Conservation (phyloP, 2,113 vertebrate genomes). For the Hystrix cristata region DNA sequence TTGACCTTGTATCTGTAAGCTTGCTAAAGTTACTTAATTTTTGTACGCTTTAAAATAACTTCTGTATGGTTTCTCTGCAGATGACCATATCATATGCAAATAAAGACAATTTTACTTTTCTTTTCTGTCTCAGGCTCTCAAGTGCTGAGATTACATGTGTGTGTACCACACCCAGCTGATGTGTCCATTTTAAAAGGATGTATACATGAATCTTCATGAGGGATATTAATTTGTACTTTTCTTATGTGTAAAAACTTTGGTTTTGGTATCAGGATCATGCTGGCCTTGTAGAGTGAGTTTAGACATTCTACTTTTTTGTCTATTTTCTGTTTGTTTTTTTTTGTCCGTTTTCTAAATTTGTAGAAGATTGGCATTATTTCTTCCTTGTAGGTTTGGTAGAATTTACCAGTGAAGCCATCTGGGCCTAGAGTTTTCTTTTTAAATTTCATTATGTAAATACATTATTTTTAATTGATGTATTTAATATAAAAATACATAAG, state of each 20-base stretch:
- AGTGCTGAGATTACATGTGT: not conserved
- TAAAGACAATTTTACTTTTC: not conserved
- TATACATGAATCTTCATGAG: not conserved
- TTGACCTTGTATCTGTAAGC: not conserved
- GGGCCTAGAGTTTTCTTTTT: not conserved
- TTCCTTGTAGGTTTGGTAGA: not conserved
- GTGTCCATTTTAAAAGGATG: not conserved
- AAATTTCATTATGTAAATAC: not conserved
- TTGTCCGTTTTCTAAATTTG: not conserved
- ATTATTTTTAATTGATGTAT: too few species aligned
- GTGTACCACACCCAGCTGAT: not conserved
- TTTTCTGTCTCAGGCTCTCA: not conserved
- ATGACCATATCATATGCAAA: not conserved
- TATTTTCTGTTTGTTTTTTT: not conserved
- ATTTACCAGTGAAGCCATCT: not conserved
- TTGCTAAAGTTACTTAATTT: not conserved
- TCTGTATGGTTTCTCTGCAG: not conserved
- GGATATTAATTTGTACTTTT: slow-evolving; percentile 11
- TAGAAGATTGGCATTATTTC: not conserved
- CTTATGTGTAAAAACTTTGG: not conserved
- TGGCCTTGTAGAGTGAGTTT: not conserved
- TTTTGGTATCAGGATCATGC: not conserved
- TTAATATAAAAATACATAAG: too few species aligned
- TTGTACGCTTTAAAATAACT: not conserved
- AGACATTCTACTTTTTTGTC: not conserved